A percentile compares a stretch with the other conserved stretches of the same genome.
Conservation (phyloP, 2,113 vertebrate genomes). For the Engystomops pustulosus region DNA sequence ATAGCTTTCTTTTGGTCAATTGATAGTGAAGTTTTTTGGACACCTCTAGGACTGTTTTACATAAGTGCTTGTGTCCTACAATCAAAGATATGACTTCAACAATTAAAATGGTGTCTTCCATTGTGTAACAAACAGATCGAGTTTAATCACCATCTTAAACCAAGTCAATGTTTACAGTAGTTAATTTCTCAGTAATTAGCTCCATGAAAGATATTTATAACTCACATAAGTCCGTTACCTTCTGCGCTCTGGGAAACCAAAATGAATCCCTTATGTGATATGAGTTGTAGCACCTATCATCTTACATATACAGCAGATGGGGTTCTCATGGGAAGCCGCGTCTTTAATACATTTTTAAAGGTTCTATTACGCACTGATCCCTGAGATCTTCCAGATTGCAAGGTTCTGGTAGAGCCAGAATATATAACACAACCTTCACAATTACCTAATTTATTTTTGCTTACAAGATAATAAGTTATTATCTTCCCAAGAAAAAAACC, state of each 20-base stretch:
- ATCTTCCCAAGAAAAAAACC: constrained; percentile 62
- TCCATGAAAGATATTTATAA: constrained; percentile 32
- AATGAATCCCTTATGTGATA: constrained; percentile 46
- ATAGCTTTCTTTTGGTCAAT: no score
- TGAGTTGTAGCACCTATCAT: constrained; percentile 49
- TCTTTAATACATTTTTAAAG: constrained; percentile 53
- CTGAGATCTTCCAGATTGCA: constrained; percentile 43
- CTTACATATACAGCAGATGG: constrained; percentile 54
- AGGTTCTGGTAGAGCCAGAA: constrained; percentile 13
- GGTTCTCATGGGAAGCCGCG: constrained; percentile 14
- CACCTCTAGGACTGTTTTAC: no score
- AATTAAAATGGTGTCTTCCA: not conserved
- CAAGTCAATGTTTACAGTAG: constrained; percentile 13
- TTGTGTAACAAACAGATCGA: not conserved
- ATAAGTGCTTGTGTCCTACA: not conserved
- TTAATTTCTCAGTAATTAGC: constrained; percentile 22
- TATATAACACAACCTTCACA: constrained; percentile 27
- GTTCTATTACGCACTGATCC: constrained; percentile 32
- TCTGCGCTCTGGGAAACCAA: constrained; percentile 19
- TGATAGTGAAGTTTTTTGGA: no score
- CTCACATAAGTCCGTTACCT: constrained; percentile 29
- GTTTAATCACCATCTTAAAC: not conserved
- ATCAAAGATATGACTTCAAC: not conserved
- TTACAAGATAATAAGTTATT: constrained; percentile 64
- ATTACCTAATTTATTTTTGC: constrained; percentile 61